Base-by-base conservation (phyloP, 1,140 invertebrate genomes). In the Lineus longissimus region DNA sequence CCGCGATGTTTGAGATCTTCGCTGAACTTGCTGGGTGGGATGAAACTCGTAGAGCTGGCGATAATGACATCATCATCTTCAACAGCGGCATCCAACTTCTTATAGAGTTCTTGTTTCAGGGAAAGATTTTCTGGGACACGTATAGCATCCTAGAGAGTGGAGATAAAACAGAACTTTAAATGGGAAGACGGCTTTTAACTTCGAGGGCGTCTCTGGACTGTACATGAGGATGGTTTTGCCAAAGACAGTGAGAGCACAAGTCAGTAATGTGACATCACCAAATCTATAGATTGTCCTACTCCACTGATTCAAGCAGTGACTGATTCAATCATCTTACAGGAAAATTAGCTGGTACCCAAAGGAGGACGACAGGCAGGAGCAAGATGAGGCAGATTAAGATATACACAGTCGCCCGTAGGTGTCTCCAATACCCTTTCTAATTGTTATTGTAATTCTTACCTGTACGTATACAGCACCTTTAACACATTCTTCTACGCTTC, bases 41-140 rank as follows among this genome's bases (percentile, higher is more conserved):
- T 92, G 36, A 92, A 94, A 33, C 92, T 95, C 0, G 93, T 95
- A 0, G 95, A 97, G 70, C 92, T 95, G 0, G 92, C 92, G 1
- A 96, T 74, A 59, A 84, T 73, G 55, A 70, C 72, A 7, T 77
- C 85, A 19, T 88, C 73, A n/a, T n/a, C n/a, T n/a, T n/a, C n/a
- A n/a, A n/a, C n/a, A 9, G 69, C 70, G 0, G 90, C 86, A 77
- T 97, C 94, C 23, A 97, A 75, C 55, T 91, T 82, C 59, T 83
- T 81, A 74, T 89, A 96, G 4, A 96, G 86, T 77, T 90, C 88
- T 47, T 86, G 86, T 75, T 98, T 97, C 55, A 95, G 76, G 0
- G 92, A 88, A n/a, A 97, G 73, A 68, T 88, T 88, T 83, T 98
- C 79, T 17, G 95, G 94, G 0, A 96, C 89, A 81, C 94, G 40